A percentile compares a stretch with the other conserved stretches of the same genome.
phyloP scores from a whole-genome alignment of 2,113 vertebrate genomes.

The Poeciliopsis turrubarensis region DNA sequence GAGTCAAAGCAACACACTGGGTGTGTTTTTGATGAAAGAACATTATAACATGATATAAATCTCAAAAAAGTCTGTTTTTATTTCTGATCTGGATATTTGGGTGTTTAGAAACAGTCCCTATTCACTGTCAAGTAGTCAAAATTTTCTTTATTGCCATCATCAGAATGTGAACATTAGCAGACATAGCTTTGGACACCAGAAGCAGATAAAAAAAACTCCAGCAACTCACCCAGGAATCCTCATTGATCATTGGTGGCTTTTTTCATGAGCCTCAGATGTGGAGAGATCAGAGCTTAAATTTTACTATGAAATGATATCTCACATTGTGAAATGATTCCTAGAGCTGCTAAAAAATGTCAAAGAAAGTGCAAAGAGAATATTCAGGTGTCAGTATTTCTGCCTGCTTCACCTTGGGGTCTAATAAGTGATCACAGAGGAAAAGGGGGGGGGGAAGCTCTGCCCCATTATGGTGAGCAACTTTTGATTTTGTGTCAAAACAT shows the following conservation, averaged over 20 bases:
- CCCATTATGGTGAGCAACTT: conserved; percentile 74
- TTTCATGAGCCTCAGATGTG: conserved; percentile 66
- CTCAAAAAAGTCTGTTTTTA: not conserved
- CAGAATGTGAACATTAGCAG: conserved; percentile 45
- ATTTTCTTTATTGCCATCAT: conserved; percentile 30
- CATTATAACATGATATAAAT: too few species aligned
- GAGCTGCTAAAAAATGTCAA: conserved; percentile 66
- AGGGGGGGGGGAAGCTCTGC: conserved; percentile 59
- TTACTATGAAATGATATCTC: conserved; percentile 67
- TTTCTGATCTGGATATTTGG: conserved; percentile 45
- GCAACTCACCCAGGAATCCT: conserved; percentile 65
- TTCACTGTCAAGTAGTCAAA: conserved; percentile 48
- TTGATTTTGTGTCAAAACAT: conserved; percentile 83
- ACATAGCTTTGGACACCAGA: conserved; percentile 55
- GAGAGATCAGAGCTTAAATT: conserved; percentile 69
- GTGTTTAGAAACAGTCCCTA: conserved; percentile 36
- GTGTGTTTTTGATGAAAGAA: too few species aligned
- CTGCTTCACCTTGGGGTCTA: conserved; percentile 73
- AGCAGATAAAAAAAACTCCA: conserved; percentile 55
- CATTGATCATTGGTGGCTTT: conserved; percentile 71
- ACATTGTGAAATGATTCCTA: conserved; percentile 67
- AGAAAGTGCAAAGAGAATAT: conserved; percentile 73
- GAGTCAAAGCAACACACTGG: too few species aligned
- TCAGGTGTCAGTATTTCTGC: conserved; percentile 74
- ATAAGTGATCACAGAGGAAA: conserved; percentile 72